Evolutionary conservation across 2,797 vertebrate genomes (phyloP).

Genomic region (Crax fasciolata): DNA sequence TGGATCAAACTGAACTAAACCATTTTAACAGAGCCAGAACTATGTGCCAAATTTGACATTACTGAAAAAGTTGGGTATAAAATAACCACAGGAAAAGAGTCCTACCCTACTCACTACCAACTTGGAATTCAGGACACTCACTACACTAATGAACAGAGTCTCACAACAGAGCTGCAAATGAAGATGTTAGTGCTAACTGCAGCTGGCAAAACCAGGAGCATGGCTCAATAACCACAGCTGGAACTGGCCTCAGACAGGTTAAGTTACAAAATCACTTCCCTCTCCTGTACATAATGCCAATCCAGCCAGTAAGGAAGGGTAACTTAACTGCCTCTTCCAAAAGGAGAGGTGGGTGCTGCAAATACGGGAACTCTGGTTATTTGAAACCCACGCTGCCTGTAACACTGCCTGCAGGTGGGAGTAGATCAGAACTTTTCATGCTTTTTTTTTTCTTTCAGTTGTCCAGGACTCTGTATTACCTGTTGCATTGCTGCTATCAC

Average conservation of each 20-base stretch:
- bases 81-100: background rate
- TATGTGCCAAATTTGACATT: background rate
- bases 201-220: background rate
- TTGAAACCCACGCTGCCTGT: background rate
- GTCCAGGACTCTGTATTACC: background rate
- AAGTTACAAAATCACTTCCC: background rate
- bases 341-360: background rate
- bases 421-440: background rate
- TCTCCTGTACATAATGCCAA: background rate
- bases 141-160: background rate
- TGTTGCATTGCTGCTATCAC: background rate
- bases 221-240: background rate
- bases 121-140: background rate
- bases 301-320: too few relatives aligned
- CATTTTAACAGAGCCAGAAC: background rate
- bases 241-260: background rate
- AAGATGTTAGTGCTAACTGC: background rate
- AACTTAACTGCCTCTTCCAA: too few relatives aligned
- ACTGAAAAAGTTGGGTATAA: background rate
- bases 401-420: background rate
- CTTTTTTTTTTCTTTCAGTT: background rate
- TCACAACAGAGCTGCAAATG: background rate
- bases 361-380: accelerated
- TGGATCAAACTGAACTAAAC: background rate
- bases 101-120: background rate